Conservation (phyloP, 2,797 vertebrate species). For the Limnodromus scolopaceus region DNA sequence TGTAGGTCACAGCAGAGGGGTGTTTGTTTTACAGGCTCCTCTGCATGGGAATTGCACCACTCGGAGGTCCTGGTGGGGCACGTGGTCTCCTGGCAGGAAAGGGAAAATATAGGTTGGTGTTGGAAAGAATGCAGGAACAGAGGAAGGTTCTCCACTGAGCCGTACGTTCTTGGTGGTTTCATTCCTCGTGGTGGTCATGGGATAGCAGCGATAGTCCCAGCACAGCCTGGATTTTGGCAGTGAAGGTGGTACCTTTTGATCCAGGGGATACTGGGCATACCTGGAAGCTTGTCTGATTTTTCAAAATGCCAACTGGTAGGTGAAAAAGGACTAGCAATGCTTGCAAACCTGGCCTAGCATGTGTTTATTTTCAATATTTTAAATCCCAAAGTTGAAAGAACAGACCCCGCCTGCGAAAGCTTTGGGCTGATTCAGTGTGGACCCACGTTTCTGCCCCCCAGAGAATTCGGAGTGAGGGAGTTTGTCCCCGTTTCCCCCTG, state of each 20-base stretch:
- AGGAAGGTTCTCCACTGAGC: not conserved
- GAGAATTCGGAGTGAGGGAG: not conserved
- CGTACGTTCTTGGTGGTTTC: not conserved
- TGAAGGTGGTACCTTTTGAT: not conserved
- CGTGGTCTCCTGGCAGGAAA: not conserved
- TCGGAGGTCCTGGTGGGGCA: not conserved
- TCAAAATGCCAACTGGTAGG: fast-evolving
- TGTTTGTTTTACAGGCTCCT: not conserved
- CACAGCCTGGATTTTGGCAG: not conserved
- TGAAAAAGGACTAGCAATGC: not conserved
- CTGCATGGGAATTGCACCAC: not conserved
- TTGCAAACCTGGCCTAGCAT: not conserved
- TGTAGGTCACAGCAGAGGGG: not conserved
- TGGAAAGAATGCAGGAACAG: not conserved
- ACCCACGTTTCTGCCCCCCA: not conserved
- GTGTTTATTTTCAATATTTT: not conserved
- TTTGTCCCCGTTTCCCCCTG: fast-evolving
- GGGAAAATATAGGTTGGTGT: not conserved
- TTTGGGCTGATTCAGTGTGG: not conserved
- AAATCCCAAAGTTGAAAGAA: not conserved
- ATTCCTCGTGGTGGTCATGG: not conserved
- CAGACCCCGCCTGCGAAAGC: not conserved
- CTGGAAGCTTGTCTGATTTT: not conserved
- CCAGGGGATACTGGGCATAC: not conserved
- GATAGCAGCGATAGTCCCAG: not conserved